phyloP scores from a whole-genome alignment of 2,888 invertebrate species.

The Agapostemon virescens region DNA sequence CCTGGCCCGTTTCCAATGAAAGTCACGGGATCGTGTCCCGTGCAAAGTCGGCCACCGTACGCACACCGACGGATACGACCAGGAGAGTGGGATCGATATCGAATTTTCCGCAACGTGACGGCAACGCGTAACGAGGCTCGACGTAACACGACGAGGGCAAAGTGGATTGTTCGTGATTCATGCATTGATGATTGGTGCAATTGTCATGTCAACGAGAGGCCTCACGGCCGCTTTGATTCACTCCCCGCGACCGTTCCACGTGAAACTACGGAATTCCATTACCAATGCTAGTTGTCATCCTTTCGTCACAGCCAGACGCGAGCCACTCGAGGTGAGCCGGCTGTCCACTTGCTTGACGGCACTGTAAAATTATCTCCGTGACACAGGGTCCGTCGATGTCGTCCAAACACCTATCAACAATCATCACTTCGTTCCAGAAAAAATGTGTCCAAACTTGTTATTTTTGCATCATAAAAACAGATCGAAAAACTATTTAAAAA shows the following conservation, averaged over 20 bases:
- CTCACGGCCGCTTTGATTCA: conserved; percentile 61
- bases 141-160: conserved; percentile 64
- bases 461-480: too few relatives aligned
- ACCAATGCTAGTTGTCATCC: conserved; percentile 56
- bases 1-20: conserved; percentile 39
- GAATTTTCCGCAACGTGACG: conserved; percentile 62
- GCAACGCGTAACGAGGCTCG: conserved; percentile 59
- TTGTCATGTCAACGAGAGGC: conserved; percentile 66
- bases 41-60: conserved; percentile 16
- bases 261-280: conserved; percentile 64
- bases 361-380: conserved; percentile 31
- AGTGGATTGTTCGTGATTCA: conserved; percentile 68
- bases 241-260: conserved; percentile 48
- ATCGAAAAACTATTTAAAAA: too few relatives aligned
- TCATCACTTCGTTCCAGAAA: background rate
- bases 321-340: conserved; percentile 28
- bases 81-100: conserved; percentile 49
- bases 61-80: conserved; percentile 2
- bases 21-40: conserved; percentile 27
- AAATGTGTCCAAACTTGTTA: background rate
- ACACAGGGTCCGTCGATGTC: background rate
- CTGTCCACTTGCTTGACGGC: conserved; percentile 42
- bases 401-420: background rate
- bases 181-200: conserved; percentile 66
- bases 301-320: conserved; percentile 54